Percentiles rank a stretch among this genome's conserved stretches.
phyloP scores from a whole-genome alignment of 2,888 invertebrate species.

The Lasius fuliginosus region DNA sequence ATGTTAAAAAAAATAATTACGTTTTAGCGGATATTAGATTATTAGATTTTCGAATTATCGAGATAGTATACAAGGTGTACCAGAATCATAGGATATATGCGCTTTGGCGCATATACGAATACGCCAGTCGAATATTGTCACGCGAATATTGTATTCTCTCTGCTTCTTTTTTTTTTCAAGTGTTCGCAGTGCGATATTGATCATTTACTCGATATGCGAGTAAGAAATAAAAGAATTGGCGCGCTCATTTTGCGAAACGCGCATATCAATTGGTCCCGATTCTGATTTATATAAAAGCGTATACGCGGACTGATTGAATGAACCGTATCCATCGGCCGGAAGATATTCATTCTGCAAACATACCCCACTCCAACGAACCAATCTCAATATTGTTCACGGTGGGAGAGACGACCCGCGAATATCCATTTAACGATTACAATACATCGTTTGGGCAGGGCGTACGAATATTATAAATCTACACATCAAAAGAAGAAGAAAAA shows the following conservation, averaged over 20 bases:
- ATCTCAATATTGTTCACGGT: conserved; percentile 59
- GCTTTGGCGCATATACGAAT: neutral
- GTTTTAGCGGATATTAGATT: neutral
- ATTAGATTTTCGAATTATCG: conserved; percentile 19
- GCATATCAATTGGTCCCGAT: conserved; percentile 58
- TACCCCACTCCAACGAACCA: conserved; percentile 61
- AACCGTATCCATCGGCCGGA: conserved; percentile 77
- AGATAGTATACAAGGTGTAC: neutral
- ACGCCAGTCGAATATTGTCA: neutral
- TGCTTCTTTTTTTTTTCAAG: conserved; percentile 25
- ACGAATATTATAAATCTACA: conserved; percentile 72
- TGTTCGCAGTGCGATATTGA: conserved; percentile 36
- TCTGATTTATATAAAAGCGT: conserved; percentile 75
- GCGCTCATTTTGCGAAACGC: conserved; percentile 48
- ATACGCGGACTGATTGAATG: conserved; percentile 76
- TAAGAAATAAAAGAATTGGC: conserved; percentile 40
- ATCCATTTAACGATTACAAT: conserved; percentile 77
- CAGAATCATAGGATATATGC: neutral
- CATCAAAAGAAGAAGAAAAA: conserved; percentile 54
- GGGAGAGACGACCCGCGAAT: conserved; percentile 64
- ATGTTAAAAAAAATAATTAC: neutral
- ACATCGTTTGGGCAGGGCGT: conserved; percentile 41
- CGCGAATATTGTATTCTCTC: neutral
- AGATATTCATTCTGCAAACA: conserved; percentile 80
- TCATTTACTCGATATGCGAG: conserved; percentile 22